Evolutionary conservation across 2,113 vertebrate species (phyloP).

Genomic region (Menura novaehollandiae): DNA sequence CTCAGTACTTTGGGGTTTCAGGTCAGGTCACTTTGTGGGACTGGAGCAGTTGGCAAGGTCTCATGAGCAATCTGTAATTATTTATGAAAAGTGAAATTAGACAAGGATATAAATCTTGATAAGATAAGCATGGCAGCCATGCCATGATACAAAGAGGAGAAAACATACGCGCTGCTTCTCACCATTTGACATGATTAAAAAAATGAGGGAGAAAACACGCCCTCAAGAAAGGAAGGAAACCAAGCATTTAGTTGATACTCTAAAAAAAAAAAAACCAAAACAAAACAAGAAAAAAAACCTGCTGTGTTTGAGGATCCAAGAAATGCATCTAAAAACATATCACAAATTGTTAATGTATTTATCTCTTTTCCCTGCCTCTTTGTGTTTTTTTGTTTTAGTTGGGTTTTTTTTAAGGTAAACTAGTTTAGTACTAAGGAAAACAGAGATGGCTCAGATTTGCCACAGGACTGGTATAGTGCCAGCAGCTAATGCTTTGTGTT

Average conservation of each 20-base stretch:
- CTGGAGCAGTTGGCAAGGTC: constrained; percentile 57
- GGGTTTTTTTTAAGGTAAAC: neutral
- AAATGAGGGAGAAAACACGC: neutral
- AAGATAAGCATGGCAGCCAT: constrained; percentile 18
- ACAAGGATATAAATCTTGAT: constrained; percentile 50
- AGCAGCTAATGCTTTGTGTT: neutral
- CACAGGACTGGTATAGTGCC: neutral
- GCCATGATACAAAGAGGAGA: neutral
- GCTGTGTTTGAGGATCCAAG: neutral
- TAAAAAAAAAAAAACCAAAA: neutral
- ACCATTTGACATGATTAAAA: neutral
- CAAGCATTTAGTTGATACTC: neutral
- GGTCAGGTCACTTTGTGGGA: constrained; percentile 62
- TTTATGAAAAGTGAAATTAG: constrained; percentile 61
- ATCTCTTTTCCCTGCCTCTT: neutral
- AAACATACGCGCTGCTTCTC: neutral
- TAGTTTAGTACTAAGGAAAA: neutral
- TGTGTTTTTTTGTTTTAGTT: neutral
- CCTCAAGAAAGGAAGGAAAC: neutral
- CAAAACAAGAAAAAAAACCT: neutral
- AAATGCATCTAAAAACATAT: neutral
- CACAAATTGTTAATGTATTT: neutral
- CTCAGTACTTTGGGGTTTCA: constrained; percentile 66
- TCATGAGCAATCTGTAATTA: constrained; percentile 58
- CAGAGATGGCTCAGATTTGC: neutral